Evolutionary conservation across 2,113 vertebrate species (phyloP), one percentile per base, ranked within the genome.

Genomic region (Amphiprion ocellaris): DNA sequence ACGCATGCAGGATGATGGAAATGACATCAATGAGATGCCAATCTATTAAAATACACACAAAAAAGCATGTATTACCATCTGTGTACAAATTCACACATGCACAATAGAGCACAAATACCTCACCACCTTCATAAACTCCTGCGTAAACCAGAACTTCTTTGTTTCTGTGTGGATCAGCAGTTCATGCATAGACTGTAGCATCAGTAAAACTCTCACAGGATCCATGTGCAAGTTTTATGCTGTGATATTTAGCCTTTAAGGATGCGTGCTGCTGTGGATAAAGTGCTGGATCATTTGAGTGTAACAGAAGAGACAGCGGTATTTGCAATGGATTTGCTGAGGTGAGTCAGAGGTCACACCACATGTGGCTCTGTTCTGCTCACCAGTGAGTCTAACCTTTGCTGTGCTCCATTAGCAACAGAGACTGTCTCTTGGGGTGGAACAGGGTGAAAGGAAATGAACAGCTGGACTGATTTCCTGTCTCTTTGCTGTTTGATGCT

Each of bases 301-400:
- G 77, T 47, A 81, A 84, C 69, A 60, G 70, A 54, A 72, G 54
- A 81, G 70, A 82, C 23, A 21, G 41, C 19, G 44, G 61, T 61
- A 77, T 90, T 90, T 89, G 78, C 82, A 37, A 4, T 50, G 55
- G 73, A 78, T 90, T 84, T 84, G 83, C 54, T 0, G 69, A 90
- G 86, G 87, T 88, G 79, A 90, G 87, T 87, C 81, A 76, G 87
- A 84, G 88, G 88, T 91, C 77, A 53, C 63, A 49, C 30, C 46
- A 33, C 82, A 82, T 82, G 74, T 54, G 83, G 59, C 30, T 63
- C 79, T 39, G 70, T 56, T 64, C 66, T 30, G 39, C 78, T 84
- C 83, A 66, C 66, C 73, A 70, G 86, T 87, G 79, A 87, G 78
- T 87, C 73, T 87, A 89, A 88, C 92, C 89, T 93, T 88, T 90